Conservation (phyloP, 2,113 vertebrate species). For the Oxygymnocypris stewartii region DNA sequence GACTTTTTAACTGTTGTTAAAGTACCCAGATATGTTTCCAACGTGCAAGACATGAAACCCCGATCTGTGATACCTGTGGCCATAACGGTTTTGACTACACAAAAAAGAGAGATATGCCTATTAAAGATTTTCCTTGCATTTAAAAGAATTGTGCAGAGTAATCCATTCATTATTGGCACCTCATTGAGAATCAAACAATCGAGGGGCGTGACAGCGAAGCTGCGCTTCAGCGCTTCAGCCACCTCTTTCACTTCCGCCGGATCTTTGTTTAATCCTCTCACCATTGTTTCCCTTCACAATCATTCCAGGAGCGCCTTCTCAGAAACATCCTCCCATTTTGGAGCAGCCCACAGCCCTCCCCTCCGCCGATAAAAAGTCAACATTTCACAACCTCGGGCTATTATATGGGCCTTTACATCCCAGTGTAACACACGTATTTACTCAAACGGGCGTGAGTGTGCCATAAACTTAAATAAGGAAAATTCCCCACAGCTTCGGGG, state of each 20-base stretch:
- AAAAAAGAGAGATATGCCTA: not conserved
- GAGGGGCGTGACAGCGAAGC: conserved; percentile 25
- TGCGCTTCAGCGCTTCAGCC: conserved; percentile 20
- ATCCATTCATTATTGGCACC: conserved; percentile 25
- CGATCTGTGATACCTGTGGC: not conserved
- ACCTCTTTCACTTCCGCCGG: conserved; percentile 32
- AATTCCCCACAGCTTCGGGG: conserved; percentile 36
- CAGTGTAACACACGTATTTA: conserved; percentile 62
- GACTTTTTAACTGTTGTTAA: not conserved
- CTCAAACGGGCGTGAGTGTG: conserved; percentile 59
- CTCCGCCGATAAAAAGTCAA: conserved; percentile 55
- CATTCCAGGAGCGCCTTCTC: not conserved
- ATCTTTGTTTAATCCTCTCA: conserved; percentile 43
- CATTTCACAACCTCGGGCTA: conserved; percentile 54
- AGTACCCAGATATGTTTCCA: not conserved
- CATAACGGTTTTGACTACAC: too few relatives aligned
- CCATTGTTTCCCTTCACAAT: conserved; percentile 33
- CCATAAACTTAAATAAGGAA: conserved; percentile 53
- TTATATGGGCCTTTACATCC: conserved; percentile 49
- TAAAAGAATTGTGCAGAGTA: conserved; percentile 1
- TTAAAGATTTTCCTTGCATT: not conserved
- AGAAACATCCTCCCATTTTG: conserved; percentile 4
- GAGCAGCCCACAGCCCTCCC: conserved; percentile 30
- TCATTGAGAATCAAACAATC: conserved; percentile 22
- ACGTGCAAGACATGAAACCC: not conserved